Evolutionary conservation across 2,797 vertebrate species (phyloP).

Genomic region (Sebastes flavidus): DNA sequence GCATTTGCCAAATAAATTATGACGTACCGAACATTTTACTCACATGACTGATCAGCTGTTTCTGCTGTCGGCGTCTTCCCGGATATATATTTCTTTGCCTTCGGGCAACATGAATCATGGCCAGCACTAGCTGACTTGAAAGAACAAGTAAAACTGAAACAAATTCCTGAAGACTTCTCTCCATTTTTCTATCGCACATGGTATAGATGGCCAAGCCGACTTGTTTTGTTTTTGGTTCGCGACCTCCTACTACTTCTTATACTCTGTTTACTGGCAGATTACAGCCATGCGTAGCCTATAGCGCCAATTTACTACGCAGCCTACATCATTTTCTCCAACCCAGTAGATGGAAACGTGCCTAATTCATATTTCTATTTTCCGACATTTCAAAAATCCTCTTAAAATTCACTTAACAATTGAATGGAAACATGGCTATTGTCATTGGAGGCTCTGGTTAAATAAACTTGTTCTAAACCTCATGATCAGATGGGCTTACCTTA

Average conservation of each 20-base stretch:
- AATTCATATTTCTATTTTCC: no score
- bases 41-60: no score
- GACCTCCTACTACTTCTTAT: neutral
- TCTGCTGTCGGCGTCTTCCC: no score
- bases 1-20: no score
- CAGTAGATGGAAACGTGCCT: no score
- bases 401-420: neutral
- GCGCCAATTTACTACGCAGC: neutral
- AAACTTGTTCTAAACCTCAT: neutral
- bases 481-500: neutral
- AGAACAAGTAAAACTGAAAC: neutral
- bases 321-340: no score
- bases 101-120: no score
- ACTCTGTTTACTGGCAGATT: neutral
- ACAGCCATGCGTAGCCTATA: neutral
- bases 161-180: no score
- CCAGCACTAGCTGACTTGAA: no score
- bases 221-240: neutral
- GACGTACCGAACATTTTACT: no score
- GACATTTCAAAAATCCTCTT: neutral
- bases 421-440: constrained; percentile 32
- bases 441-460: constrained; percentile 68
- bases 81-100: no score
- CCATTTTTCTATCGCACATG: neutral
- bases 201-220: no score